Evolutionary conservation across 2,113 vertebrate species (phyloP).

Genomic region (Amphiprion percula): DNA sequence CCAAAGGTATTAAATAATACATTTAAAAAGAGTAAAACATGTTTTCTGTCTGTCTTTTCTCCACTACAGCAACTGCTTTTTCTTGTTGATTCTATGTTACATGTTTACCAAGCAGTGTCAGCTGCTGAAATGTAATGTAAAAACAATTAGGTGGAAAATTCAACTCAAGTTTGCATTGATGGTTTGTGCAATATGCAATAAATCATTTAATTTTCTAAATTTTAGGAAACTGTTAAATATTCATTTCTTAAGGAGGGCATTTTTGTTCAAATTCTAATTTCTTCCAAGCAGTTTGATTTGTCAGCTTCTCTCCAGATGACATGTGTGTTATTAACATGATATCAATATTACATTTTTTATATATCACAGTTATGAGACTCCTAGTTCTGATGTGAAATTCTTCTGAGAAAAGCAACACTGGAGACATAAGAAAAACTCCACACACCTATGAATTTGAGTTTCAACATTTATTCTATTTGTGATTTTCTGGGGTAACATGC

Average conservation of each 20-base stretch:
- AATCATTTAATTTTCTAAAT: background rate
- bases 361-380: too few species aligned
- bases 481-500: constrained; percentile 57
- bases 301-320: background rate
- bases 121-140: too few species aligned
- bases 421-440: background rate
- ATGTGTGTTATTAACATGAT: too few species aligned
- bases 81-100: background rate
- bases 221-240: background rate
- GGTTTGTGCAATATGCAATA: background rate
- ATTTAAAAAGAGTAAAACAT: background rate
- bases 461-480: constrained; percentile 65
- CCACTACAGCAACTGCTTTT: background rate
- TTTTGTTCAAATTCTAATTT: too few species aligned
- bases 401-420: background rate
- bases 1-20: background rate
- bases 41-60: background rate
- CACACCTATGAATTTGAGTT: constrained; percentile 5
- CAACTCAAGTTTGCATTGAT: background rate
- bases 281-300: background rate
- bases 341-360: too few species aligned
- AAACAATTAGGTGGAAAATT: background rate
- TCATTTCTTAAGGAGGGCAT: too few species aligned
- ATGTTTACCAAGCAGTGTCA: background rate
- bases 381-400: background rate